Conservation (phyloP, 2,888 invertebrate genomes). For the Dermolepida albohirtum region DNA sequence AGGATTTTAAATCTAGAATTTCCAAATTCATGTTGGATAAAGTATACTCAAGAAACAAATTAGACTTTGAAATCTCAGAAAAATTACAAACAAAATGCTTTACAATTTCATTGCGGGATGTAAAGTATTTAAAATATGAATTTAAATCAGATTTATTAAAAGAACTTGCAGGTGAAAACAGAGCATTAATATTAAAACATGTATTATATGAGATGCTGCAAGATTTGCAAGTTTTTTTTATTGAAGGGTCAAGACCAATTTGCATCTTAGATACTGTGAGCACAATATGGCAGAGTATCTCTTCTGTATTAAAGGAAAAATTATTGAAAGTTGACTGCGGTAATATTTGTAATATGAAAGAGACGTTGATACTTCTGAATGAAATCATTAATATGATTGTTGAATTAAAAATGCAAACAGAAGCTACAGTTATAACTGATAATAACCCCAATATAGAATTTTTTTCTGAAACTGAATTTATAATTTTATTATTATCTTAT, state of each 20-base stretch:
- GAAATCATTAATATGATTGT: slow-evolving; percentile 14
- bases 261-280: slow-evolving; percentile 3
- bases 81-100: slow-evolving; percentile 12
- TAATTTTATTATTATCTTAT: slow-evolving; percentile 33
- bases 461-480: slow-evolving; percentile 33
- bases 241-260: neutral
- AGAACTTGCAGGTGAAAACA: neutral
- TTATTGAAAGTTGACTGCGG: slow-evolving; percentile 16
- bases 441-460: slow-evolving; percentile 24
- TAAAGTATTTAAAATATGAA: neutral
- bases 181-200: slow-evolving; percentile 5
- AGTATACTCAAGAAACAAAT: neutral
- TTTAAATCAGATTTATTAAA: neutral
- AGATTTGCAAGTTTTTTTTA: slow-evolving; percentile 2
- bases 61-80: neutral
- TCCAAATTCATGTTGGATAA: slow-evolving; percentile 30
- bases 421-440: neutral
- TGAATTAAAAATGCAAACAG: slow-evolving; percentile 3
- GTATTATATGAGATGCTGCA: slow-evolving; percentile 1
- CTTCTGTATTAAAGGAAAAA: slow-evolving; percentile 1
- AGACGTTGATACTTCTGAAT: slow-evolving; percentile 18
- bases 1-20: slow-evolving; percentile 20
- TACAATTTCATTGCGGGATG: slow-evolving; percentile 8
- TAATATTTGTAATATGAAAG: slow-evolving; percentile 27
- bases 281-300: slow-evolving; percentile 10